Conservation (phyloP, 2,888 invertebrate species). For the Acholoe squamosa region DNA sequence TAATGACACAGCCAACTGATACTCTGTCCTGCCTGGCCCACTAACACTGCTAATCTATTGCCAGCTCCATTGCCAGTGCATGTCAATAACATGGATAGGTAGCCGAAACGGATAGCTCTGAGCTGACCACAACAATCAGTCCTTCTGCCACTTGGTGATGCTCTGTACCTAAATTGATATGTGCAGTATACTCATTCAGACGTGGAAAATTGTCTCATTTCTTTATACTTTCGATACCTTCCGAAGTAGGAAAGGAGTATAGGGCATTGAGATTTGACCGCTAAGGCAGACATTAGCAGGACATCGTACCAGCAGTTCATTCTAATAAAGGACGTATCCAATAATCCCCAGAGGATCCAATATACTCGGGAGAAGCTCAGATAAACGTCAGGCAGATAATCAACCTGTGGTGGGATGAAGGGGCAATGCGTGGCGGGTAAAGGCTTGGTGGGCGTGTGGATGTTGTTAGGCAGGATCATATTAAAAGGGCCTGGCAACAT, state of each 20-base stretch:
- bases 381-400: background rate
- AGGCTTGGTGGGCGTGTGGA: no score
- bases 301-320: background rate
- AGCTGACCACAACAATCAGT: background rate
- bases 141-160: no score
- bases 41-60: background rate
- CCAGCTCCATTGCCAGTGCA: no score
- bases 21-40: background rate
- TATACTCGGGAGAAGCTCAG: background rate
- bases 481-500: background rate
- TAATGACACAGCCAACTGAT: conserved; percentile 13
- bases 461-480: background rate
- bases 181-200: no score
- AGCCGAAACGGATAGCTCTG: background rate
- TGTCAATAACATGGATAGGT: background rate
- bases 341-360: conserved; percentile 2
- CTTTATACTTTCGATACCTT: no score
- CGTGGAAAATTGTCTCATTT: no score
- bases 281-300: background rate
- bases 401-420: background rate
- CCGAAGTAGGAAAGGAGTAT: no score
- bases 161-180: no score
- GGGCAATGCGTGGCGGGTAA: no score
- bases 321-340: conserved; percentile 4
- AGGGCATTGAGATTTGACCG: no score